Evolutionary conservation across 2,888 invertebrate species (phyloP).

Genomic region (Epiblema foenella): DNA sequence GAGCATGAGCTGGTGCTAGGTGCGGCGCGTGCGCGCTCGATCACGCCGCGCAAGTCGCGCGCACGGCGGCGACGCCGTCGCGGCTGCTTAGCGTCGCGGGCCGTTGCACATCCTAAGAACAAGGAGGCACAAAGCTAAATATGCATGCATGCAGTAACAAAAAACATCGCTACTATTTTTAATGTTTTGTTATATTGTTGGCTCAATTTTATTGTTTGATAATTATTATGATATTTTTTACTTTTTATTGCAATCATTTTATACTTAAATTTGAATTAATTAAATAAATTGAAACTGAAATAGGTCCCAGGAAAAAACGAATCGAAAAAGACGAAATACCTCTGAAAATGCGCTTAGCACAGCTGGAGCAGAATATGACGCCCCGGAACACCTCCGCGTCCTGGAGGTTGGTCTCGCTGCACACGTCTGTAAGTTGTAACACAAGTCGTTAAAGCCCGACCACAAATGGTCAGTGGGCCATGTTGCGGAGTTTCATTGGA

Average conservation of each 20-base stretch:
- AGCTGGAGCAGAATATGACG: slow-evolving; percentile 70
- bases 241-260: no score
- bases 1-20: not conserved
- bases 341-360: slow-evolving; percentile 71
- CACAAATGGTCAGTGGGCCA: no score
- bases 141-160: no score
- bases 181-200: no score
- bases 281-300: no score
- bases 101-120: slow-evolving; percentile 62
- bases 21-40: slow-evolving; percentile 9
- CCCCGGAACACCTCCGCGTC: slow-evolving; percentile 73
- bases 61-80: slow-evolving; percentile 40
- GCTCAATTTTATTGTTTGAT: no score
- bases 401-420: slow-evolving; percentile 68
- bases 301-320: not conserved
- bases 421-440: slow-evolving; percentile 61
- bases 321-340: slow-evolving; percentile 51
- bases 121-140: no score
- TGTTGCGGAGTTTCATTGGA: no score
- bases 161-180: no score
- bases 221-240: no score
- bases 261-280: no score
- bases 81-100: slow-evolving; percentile 54
- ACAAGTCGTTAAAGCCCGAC: not conserved
- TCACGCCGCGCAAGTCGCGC: not conserved